phyloP scores from a whole-genome alignment of 2,797 vertebrate genomes.

The Hipposideros larvatus region DNA sequence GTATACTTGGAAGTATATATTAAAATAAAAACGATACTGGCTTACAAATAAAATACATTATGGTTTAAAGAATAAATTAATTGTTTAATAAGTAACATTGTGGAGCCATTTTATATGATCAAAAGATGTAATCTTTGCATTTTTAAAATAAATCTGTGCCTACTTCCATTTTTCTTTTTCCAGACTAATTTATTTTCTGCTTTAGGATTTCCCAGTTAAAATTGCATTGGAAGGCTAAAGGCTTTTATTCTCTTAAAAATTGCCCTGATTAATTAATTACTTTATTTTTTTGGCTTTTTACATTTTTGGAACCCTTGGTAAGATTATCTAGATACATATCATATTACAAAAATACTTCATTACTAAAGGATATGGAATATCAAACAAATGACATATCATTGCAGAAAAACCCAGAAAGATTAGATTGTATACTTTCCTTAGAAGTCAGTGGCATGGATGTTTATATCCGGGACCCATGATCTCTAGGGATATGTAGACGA shows the following conservation, averaged over 20 bases:
- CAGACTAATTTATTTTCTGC: background rate
- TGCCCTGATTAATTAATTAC: background rate
- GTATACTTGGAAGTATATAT: constrained; percentile 45
- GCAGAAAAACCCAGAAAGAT: background rate
- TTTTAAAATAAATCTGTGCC: constrained; percentile 41
- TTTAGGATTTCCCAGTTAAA: constrained; percentile 59
- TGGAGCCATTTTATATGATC: constrained; percentile 1
- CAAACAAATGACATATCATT: constrained; percentile 43
- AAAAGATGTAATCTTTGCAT: background rate
- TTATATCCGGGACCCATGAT: background rate
- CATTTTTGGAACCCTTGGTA: constrained; percentile 7
- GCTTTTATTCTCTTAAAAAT: constrained; percentile 61
- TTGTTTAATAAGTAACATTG: background rate
- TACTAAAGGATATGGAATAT: background rate
- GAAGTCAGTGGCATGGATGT: background rate
- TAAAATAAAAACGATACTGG: constrained; percentile 31
- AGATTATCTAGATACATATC: constrained; percentile 34
- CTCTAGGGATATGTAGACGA: constrained; percentile 3
- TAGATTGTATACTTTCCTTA: constrained; percentile 3
- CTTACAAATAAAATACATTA: background rate
- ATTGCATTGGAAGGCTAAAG: constrained; percentile 25
- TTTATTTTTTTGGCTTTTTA: background rate
- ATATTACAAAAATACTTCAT: constrained; percentile 39
- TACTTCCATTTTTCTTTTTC: background rate
- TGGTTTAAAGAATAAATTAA: constrained; percentile 11